phyloP scores from a whole-genome alignment of 2,113 vertebrate genomes.

The Coturnix japonica region DNA sequence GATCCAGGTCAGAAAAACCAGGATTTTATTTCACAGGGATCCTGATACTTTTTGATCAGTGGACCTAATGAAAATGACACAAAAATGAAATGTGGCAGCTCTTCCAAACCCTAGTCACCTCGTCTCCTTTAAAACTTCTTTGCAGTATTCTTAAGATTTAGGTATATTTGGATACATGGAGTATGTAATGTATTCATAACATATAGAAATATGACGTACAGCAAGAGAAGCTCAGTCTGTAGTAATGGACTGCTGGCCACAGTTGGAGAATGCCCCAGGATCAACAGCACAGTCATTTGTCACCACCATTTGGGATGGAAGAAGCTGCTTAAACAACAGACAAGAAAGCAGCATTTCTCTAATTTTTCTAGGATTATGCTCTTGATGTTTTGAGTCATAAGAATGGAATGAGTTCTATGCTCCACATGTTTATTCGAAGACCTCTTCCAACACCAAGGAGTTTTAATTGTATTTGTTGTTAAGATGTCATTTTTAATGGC shows the following conservation, averaged over 20 bases:
- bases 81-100: background rate
- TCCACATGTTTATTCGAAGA: constrained; percentile 19
- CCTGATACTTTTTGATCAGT: background rate
- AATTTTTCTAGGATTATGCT: constrained; percentile 25
- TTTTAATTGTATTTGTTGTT: constrained; percentile 70
- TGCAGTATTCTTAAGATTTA: background rate
- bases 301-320: background rate
- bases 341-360: background rate
- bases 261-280: background rate
- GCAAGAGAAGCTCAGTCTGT: background rate
- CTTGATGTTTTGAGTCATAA: constrained; percentile 49
- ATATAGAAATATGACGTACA: background rate
- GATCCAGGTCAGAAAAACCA: background rate
- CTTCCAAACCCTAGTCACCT: background rate
- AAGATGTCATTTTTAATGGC: constrained; percentile 55
- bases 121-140: background rate
- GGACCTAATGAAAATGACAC: background rate
- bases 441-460: constrained; percentile 9
- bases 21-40: background rate
- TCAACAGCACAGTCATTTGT: background rate
- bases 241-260: background rate
- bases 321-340: constrained; percentile 1
- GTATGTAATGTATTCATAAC: background rate
- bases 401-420: constrained; percentile 37
- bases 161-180: background rate